These are phyloP conservation scores for Poecilus cupreus DNA, from an alignment of 2,888 invertebrate species.

Conservation along the genomic window DNA sequence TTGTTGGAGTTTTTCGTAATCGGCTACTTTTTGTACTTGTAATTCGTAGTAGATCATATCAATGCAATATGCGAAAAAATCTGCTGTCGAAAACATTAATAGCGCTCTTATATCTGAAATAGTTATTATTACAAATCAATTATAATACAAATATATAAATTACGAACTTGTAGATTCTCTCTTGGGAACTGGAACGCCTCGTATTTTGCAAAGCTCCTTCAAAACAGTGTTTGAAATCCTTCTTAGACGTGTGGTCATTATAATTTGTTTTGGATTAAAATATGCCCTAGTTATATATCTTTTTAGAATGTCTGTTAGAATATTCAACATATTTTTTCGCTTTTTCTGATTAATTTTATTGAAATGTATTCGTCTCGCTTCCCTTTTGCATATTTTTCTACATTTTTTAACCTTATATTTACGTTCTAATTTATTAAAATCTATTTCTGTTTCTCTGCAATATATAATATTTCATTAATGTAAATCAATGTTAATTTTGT, in stretches of 20 bases:
- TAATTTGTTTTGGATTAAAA: constrained; percentile 71
- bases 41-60: constrained; percentile 69
- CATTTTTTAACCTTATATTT: constrained; percentile 57
- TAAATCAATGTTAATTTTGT: neutral
- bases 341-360: constrained; percentile 61
- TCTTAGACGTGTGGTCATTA: constrained; percentile 76
- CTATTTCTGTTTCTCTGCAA: constrained; percentile 76
- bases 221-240: constrained; percentile 77
- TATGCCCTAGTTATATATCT: constrained; percentile 67
- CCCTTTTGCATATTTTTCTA: constrained; percentile 62
- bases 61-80: constrained; percentile 70
- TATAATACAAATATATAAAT: neutral
- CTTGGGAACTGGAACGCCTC: constrained; percentile 94
- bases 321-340: constrained; percentile 61
- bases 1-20: constrained; percentile 65
- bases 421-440: constrained; percentile 73
- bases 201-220: constrained; percentile 76
- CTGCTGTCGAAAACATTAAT: constrained; percentile 64
- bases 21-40: constrained; percentile 68
- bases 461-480: neutral
- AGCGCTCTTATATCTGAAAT: constrained; percentile 66
- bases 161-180: constrained; percentile 28
- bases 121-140: neutral
- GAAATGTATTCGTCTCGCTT: constrained; percentile 62
- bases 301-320: constrained; percentile 63